Conservation (phyloP, 1,140 invertebrate species). For the Dermatophagoides farinae region DNA sequence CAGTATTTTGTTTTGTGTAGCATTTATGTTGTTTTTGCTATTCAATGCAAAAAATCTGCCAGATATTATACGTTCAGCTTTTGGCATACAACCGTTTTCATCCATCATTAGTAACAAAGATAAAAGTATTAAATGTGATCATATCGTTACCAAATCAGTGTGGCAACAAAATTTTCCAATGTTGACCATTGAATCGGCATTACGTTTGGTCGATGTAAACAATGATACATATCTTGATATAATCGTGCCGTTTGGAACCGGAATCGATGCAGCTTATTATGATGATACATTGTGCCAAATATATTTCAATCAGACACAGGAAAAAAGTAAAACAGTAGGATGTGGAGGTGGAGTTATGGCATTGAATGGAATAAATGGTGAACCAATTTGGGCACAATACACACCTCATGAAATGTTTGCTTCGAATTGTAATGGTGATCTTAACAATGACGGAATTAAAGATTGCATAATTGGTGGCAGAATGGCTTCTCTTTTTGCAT, state of each 20-base stretch:
- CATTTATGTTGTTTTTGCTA: neutral
- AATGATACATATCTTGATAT: slow-evolving; percentile 48
- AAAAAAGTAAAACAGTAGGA: slow-evolving; percentile 23
- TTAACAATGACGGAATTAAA: slow-evolving; percentile 42
- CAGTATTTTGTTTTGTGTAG: neutral
- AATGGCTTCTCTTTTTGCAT: slow-evolving; percentile 17
- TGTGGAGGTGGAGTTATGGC: slow-evolving; percentile 57
- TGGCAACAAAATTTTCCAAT: slow-evolving; percentile 51
- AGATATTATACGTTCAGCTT: neutral
- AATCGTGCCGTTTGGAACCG: slow-evolving; percentile 56
- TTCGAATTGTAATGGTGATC: slow-evolving; percentile 47
- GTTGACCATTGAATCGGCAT: slow-evolving; percentile 49
- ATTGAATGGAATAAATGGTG: slow-evolving; percentile 46
- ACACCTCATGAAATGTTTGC: slow-evolving; percentile 48
- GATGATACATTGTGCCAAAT: slow-evolving; percentile 36
- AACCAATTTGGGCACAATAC: slow-evolving; percentile 53
- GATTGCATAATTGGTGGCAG: slow-evolving; percentile 51
- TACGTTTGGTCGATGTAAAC: slow-evolving; percentile 49
- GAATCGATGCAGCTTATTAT: slow-evolving; percentile 35
- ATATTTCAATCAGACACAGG: slow-evolving; percentile 36
- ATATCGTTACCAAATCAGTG: slow-evolving; percentile 31
- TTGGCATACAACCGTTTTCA: neutral
- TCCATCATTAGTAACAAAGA: neutral
- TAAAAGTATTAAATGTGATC: slow-evolving; percentile 2
- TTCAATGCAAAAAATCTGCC: neutral